phyloP scores from a whole-genome alignment of 2,113 vertebrate genomes.

The Pampusana beccarii region DNA sequence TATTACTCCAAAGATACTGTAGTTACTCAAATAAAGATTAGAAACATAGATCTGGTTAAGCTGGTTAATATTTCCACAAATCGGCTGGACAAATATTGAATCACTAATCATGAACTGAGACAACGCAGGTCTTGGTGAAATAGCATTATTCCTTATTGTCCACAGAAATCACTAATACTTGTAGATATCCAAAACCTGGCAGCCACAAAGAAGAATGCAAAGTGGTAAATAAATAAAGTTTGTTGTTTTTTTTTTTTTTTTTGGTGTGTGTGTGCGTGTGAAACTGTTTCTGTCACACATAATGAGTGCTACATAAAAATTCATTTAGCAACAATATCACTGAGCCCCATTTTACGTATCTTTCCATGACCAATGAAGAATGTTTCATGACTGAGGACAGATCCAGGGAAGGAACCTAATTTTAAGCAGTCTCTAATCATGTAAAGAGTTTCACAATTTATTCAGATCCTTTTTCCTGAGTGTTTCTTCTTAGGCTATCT shows the following conservation, averaged over 20 bases:
- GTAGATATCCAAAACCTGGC: neutral
- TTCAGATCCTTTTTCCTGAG: slow-evolving; percentile 42
- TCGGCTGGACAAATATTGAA: neutral
- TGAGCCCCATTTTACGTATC: neutral
- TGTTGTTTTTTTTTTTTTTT: neutral
- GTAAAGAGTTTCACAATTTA: slow-evolving; percentile 28
- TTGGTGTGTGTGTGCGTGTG: neutral
- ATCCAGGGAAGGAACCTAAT: neutral
- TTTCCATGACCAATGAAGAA: neutral
- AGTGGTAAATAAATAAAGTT: neutral
- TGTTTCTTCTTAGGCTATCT: slow-evolving; percentile 62
- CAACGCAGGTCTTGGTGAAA: neutral
- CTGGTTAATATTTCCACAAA: neutral
- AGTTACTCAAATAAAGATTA: neutral
- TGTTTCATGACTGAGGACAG: neutral
- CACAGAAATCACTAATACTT: neutral
- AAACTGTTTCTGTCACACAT: neutral
- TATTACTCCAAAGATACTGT: neutral
- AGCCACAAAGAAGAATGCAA: neutral
- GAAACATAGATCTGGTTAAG: neutral
- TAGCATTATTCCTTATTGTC: neutral
- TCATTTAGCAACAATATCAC: neutral
- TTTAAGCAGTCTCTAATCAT: slow-evolving; percentile 37
- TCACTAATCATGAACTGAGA: neutral
- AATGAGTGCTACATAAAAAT: neutral